phyloP scores from a whole-genome alignment of 2,797 vertebrate species.

The Carapus acus region DNA sequence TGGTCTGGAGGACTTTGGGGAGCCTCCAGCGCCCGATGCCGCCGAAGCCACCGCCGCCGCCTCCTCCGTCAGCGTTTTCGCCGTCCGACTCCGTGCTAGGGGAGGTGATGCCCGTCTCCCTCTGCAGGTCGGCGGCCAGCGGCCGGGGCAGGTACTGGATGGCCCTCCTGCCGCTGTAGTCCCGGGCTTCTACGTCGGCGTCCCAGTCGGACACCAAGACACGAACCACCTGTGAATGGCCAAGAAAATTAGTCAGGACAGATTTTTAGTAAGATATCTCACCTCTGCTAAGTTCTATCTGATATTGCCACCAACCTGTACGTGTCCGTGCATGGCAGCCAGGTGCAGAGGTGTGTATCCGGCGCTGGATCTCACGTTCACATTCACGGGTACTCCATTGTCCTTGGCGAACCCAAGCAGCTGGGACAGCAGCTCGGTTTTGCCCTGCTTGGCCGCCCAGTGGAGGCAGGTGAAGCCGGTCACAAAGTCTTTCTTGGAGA shows the following conservation, averaged over 20 bases:
- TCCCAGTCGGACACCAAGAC: slow-evolving; percentile 88
- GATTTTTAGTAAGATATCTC: no score
- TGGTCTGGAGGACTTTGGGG: slow-evolving; percentile 81
- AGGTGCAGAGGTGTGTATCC: slow-evolving; percentile 94
- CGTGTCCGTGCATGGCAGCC: slow-evolving; percentile 91
- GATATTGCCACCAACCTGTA: slow-evolving; percentile 78
- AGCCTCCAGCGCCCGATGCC: slow-evolving; percentile 80
- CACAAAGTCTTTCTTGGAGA: slow-evolving; percentile 88
- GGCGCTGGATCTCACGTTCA: slow-evolving; percentile 83
- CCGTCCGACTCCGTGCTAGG: slow-evolving; percentile 60
- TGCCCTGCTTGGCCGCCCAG: slow-evolving; percentile 95
- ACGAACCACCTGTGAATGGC: slow-evolving; percentile 62
- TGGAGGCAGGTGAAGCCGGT: slow-evolving; percentile 94
- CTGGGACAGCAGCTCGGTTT: slow-evolving; percentile 82
- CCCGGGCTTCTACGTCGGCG: slow-evolving; percentile 85
- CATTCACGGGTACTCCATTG: slow-evolving; percentile 77
- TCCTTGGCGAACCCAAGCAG: slow-evolving; percentile 83
- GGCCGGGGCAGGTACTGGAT: slow-evolving; percentile 81
- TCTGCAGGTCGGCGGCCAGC: slow-evolving; percentile 49
- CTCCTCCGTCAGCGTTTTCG: slow-evolving; percentile 48
- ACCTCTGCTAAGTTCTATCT: no score
- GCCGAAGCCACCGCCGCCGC: slow-evolving; percentile 56
- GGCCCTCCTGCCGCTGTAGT: slow-evolving; percentile 91
- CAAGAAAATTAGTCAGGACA: slow-evolving; percentile 5
- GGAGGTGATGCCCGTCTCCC: slow-evolving; percentile 55